A percentile compares a stretch with the other conserved stretches of the same genome.
Evolutionary conservation across 2,113 vertebrate genomes (phyloP).

Genomic region (Dermatemys mawii): DNA sequence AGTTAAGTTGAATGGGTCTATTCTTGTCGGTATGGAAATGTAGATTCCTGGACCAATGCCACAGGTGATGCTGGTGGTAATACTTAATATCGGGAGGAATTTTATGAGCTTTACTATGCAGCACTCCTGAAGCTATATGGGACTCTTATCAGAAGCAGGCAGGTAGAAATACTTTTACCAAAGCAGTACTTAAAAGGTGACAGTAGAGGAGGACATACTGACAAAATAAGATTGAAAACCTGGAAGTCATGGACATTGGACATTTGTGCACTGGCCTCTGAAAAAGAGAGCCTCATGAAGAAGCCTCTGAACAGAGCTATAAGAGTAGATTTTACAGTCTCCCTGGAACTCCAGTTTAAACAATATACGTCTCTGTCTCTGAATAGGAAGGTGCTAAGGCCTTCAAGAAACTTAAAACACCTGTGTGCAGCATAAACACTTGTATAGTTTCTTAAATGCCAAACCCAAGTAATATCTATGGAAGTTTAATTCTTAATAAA

Average conservation of each 20-base stretch:
- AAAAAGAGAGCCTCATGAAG: neutral
- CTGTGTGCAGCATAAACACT: neutral
- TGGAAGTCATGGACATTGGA: neutral
- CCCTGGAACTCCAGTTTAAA: neutral
- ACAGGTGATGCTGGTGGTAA: neutral
- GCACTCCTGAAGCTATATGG: neutral
- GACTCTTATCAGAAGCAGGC: neutral
- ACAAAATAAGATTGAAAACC: neutral
- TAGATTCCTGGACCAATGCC: neutral
- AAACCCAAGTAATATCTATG: neutral
- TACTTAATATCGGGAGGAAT: neutral
- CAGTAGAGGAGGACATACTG: neutral
- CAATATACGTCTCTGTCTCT: neutral
- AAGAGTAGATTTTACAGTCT: neutral
- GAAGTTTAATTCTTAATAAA: neutral
- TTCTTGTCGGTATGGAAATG: neutral
- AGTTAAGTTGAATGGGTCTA: neutral
- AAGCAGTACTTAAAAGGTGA: neutral
- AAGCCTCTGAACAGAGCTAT: neutral
- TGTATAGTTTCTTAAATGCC: neutral
- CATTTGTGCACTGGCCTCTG: neutral
- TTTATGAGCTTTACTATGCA: neutral
- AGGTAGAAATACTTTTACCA: neutral
- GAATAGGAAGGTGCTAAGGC: neutral
- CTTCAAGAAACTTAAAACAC: neutral